Evolutionary conservation across 2,888 invertebrate genomes (phyloP).

Genomic region (Cyrtodaria siliqua): DNA sequence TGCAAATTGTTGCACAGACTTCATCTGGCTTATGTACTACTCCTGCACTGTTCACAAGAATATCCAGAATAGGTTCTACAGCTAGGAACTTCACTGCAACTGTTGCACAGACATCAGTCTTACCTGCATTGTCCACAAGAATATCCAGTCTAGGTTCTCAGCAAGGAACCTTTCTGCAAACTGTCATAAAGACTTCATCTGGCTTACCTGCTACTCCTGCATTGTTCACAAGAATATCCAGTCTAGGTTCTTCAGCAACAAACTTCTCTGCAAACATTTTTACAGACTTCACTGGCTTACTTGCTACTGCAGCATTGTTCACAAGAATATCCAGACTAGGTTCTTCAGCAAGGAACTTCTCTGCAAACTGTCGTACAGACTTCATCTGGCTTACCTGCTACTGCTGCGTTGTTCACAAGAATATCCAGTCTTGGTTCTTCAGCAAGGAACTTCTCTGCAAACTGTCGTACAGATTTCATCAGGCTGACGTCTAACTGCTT

Average conservation of each 20-base stretch:
- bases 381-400: conserved; percentile 60
- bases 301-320: too few species aligned
- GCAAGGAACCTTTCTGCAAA: too few species aligned
- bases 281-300: conserved; percentile 74
- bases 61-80: conserved; percentile 73
- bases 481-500: conserved; percentile 70
- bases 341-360: too few species aligned
- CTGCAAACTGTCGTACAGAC: too few species aligned
- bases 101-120: too few species aligned
- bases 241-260: conserved; percentile 61
- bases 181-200: too few species aligned
- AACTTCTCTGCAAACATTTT: conserved; percentile 72
- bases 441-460: conserved; percentile 66
- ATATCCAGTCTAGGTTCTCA: too few species aligned
- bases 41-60: conserved; percentile 81
- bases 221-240: conserved; percentile 81
- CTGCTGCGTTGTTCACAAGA: conserved; percentile 80
- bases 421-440: conserved; percentile 75
- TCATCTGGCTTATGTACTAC: conserved; percentile 60
- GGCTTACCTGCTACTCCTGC: conserved; percentile 74
- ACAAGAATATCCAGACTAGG: too few species aligned
- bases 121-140: too few species aligned
- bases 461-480: conserved; percentile 74
- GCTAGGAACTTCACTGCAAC: conserved; percentile 34
- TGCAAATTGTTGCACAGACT: too few species aligned